Conservation (phyloP, 2,113 vertebrate species). For the Furnarius figulus region DNA sequence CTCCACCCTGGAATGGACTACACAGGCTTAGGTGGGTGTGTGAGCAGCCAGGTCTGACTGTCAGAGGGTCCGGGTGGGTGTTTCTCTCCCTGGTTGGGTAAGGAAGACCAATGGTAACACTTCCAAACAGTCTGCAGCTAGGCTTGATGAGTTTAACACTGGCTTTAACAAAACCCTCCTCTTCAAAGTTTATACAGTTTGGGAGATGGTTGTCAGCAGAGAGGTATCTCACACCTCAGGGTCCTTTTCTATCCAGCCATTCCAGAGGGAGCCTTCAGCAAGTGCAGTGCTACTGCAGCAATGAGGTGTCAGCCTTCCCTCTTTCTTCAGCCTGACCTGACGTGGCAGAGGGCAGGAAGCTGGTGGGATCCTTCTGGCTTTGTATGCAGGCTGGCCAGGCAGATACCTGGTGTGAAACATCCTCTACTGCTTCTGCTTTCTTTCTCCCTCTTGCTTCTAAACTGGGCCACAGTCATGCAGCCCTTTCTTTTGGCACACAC, state of each 20-base stretch:
- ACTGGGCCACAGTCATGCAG: not conserved
- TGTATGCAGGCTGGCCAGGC: not conserved
- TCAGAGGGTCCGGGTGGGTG: not conserved
- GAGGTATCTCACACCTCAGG: not conserved
- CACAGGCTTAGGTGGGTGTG: accelerated
- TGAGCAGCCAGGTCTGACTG: not conserved
- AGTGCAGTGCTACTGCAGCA: not conserved
- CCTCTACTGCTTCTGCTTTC: not conserved
- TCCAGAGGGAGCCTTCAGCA: not conserved
- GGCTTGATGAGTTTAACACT: not conserved
- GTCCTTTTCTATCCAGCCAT: not conserved
- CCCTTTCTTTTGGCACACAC: not conserved
- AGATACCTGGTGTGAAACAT: not conserved
- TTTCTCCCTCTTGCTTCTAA: not conserved
- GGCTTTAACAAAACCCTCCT: not conserved
- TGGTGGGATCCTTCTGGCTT: not conserved
- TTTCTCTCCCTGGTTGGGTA: not conserved
- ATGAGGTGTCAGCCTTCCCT: not conserved
- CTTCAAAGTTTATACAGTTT: not conserved
- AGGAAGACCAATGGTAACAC: accelerated
- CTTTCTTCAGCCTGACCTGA: not conserved
- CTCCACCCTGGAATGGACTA: no score
- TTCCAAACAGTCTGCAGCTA: not conserved
- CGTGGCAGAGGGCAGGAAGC: not conserved
- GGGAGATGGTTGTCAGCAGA: not conserved